Evolutionary conservation across 2,797 vertebrate genomes (phyloP).

Genomic region (Onychomys leucogaster): DNA sequence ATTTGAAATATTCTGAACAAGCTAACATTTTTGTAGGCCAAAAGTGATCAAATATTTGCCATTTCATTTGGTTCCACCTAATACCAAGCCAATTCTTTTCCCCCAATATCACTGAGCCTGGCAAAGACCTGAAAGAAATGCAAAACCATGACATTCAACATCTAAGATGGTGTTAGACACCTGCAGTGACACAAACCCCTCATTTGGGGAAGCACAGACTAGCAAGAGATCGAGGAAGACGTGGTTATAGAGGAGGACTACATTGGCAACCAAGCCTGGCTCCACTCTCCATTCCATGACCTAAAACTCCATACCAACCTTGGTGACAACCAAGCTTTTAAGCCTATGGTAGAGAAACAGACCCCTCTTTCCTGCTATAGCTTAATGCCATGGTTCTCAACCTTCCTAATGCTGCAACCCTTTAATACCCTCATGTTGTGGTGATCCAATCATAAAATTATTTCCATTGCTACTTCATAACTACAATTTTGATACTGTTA

Average conservation of each 20-base stretch:
- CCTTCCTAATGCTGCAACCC: neutral
- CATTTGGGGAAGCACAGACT: neutral
- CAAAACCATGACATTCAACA: neutral
- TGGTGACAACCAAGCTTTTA: too few species aligned
- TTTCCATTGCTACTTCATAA: neutral
- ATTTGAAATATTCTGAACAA: neutral
- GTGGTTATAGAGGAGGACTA: neutral
- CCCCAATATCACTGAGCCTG: neutral
- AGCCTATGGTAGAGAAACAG: too few species aligned
- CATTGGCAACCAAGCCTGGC: neutral
- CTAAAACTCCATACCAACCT: neutral
- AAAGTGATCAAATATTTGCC: constrained; percentile 46
- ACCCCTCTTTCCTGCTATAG: neutral
- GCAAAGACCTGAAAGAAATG: neutral
- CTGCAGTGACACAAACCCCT: neutral
- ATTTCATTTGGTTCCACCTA: constrained; percentile 31
- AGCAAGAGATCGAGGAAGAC: neutral
- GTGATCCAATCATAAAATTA: neutral
- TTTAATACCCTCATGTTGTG: neutral
- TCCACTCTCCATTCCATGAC: neutral
- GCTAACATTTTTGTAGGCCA: neutral
- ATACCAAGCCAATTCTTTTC: constrained; percentile 9
- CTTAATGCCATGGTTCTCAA: neutral
- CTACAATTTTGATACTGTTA: neutral
- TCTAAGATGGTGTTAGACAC: neutral